phyloP scores from a whole-genome alignment of 2,888 invertebrate genomes.

The Phasia obesa region DNA sequence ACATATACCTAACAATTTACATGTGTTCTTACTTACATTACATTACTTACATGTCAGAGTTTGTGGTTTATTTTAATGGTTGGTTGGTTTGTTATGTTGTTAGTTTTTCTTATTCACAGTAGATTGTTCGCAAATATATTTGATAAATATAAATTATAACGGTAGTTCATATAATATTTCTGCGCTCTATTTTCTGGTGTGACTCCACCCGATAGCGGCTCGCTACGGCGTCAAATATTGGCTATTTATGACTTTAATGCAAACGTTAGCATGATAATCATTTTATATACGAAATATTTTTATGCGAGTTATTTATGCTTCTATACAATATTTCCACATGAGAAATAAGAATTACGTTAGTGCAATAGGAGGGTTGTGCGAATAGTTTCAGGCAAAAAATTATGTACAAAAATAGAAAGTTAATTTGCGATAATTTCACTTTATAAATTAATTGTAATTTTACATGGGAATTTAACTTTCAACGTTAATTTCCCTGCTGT shows the following conservation, averaged over 20 bases:
- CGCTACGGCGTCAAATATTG: slow-evolving; percentile 71
- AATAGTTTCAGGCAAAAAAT: not conserved
- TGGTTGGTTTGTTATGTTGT: not conserved
- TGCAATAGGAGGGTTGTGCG: slow-evolving; percentile 9
- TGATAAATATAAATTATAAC: slow-evolving; percentile 50
- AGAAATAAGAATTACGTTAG: not conserved
- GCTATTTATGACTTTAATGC: slow-evolving; percentile 71
- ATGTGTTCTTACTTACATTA: not conserved
- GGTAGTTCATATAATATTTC: slow-evolving; percentile 36
- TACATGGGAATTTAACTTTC: not conserved
- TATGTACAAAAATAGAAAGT: not conserved
- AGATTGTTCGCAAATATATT: slow-evolving; percentile 37
- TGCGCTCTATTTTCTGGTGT: slow-evolving; percentile 39
- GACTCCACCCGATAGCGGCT: slow-evolving; percentile 64
- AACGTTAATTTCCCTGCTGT: not conserved
- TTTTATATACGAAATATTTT: slow-evolving; percentile 29
- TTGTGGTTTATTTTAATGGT: not conserved
- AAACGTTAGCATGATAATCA: slow-evolving; percentile 66
- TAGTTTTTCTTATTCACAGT: not conserved
- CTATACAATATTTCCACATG: not conserved
- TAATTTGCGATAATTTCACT: not conserved
- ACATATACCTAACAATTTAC: not conserved
- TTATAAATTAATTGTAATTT: not conserved
- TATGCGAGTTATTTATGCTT: slow-evolving; percentile 29
- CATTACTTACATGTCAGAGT: no score